These are phyloP conservation scores for Eueides isabella DNA, from an alignment of 1,140 invertebrate genomes.

Conservation along the genomic window DNA sequence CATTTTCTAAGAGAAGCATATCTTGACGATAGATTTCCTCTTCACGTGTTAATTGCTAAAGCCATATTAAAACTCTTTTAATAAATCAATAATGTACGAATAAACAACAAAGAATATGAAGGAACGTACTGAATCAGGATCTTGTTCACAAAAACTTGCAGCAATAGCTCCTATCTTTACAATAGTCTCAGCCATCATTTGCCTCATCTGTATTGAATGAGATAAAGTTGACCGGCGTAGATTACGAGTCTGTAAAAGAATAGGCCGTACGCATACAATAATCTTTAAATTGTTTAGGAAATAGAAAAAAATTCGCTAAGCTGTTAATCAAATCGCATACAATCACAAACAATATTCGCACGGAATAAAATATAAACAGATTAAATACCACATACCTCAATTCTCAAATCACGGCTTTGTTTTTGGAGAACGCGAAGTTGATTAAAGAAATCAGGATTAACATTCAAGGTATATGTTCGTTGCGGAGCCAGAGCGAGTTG, in stretches of 20 bases:
- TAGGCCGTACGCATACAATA: slow-evolving; percentile 32
- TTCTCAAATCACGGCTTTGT: slow-evolving; percentile 93
- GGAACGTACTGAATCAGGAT: slow-evolving; percentile 63
- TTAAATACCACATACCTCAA: slow-evolving; percentile 86
- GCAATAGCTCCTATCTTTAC: slow-evolving; percentile 90
- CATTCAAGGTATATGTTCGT: slow-evolving; percentile 68
- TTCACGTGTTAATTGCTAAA: slow-evolving; percentile 70
- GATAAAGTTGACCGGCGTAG: slow-evolving; percentile 94
- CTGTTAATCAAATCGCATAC: slow-evolving; percentile 41
- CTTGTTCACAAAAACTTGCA: slow-evolving; percentile 61
- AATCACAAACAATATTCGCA: slow-evolving; percentile 21
- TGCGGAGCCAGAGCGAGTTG: slow-evolving; percentile 80
- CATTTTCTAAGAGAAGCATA: slow-evolving; percentile 94
- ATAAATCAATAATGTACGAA: slow-evolving; percentile 9
- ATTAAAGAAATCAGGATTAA: slow-evolving; percentile 93
- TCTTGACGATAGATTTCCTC: slow-evolving; percentile 96
- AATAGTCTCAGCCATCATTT: slow-evolving; percentile 95
- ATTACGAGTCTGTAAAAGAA: slow-evolving; percentile 84
- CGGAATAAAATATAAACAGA: not conserved
- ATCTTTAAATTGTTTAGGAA: not conserved
- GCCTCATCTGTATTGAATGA: slow-evolving; percentile 94
- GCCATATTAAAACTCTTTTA: not conserved
- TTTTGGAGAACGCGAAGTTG: slow-evolving; percentile 93
- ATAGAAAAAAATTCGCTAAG: slow-evolving; percentile 14
- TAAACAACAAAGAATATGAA: not conserved